A percentile compares a stretch with the other conserved stretches of the same genome.
Conservation (phyloP, 2,113 vertebrate species). For the Antechinus stuartii region DNA sequence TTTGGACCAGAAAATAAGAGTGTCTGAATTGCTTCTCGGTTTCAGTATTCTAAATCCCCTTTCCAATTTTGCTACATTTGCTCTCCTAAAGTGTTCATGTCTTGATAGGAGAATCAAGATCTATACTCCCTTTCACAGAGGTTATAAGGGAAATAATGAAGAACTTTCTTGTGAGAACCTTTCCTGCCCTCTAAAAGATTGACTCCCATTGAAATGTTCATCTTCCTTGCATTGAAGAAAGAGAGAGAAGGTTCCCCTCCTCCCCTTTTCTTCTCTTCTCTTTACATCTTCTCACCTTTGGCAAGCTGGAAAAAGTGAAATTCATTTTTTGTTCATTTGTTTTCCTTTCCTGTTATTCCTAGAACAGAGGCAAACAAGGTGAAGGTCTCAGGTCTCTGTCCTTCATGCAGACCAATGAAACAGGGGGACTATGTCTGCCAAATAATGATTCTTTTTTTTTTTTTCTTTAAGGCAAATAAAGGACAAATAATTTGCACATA, state of each 20-base stretch:
- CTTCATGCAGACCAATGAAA: not conserved
- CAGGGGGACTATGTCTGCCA: not conserved
- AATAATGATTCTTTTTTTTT: constrained; percentile 22
- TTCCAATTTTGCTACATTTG: not conserved
- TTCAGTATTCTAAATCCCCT: not conserved
- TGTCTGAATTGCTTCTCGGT: not conserved
- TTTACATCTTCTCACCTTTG: constrained; percentile 24
- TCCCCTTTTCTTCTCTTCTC: not conserved
- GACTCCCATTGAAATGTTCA: constrained; percentile 33
- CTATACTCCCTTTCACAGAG: not conserved
- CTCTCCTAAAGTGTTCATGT: not conserved
- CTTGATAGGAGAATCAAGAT: not conserved
- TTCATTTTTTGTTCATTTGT: not conserved
- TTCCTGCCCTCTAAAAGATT: not conserved
- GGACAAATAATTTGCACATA: constrained; percentile 6
- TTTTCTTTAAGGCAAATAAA: constrained; percentile 26
- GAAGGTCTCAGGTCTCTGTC: not conserved
- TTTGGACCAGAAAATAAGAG: not conserved
- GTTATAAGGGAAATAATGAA: constrained; percentile 3
- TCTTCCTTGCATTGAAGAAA: not conserved
- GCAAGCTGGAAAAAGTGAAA: not conserved
- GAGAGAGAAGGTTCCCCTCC: not conserved
- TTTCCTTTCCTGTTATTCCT: not conserved
- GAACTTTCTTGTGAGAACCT: not conserved
- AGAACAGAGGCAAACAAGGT: not conserved